Evolutionary conservation across 1,140 invertebrate genomes (phyloP).

Genomic region (Habropoda laboriosa): DNA sequence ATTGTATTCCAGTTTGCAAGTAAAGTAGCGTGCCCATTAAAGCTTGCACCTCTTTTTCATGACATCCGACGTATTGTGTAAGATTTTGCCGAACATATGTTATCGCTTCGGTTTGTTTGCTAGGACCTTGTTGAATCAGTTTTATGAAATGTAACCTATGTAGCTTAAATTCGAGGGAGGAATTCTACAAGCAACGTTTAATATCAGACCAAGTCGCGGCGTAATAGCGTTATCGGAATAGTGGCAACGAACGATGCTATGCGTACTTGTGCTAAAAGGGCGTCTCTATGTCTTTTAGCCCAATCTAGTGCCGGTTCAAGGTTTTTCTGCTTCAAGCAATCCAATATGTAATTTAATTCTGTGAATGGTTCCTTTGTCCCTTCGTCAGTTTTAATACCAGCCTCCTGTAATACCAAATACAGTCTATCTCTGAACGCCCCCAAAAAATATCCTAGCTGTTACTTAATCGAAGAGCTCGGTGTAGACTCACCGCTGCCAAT

Average conservation of each 20-base stretch:
- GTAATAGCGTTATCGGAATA: neutral
- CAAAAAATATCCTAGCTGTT: neutral
- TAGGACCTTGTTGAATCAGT: constrained; percentile 86
- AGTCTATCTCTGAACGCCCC: neutral
- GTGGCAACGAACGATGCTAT: neutral
- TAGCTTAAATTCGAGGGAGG: constrained; percentile 93
- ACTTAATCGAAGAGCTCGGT: too few relatives aligned
- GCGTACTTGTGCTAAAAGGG: constrained; percentile 83
- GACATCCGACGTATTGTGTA: constrained; percentile 89
- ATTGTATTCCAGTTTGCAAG: constrained; percentile 89
- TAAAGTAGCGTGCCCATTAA: constrained; percentile 95
- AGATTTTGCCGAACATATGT: constrained; percentile 93
- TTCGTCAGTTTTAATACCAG: constrained; percentile 86
- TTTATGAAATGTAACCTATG: constrained; percentile 89
- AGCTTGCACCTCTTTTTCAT: constrained; percentile 93
- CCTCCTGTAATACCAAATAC: constrained; percentile 83
- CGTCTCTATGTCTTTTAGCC: constrained; percentile 86
- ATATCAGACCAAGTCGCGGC: neutral
- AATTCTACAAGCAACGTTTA: constrained; percentile 82
- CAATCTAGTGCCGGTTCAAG: constrained; percentile 91
- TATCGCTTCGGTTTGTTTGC: constrained; percentile 89
- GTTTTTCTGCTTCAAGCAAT: constrained; percentile 89
- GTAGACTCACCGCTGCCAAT: constrained; percentile 84
- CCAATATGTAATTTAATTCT: constrained; percentile 92
- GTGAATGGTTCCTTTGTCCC: constrained; percentile 91